Evolutionary conservation across 2,888 invertebrate species (phyloP).

Genomic region (Melanostoma scalare): DNA sequence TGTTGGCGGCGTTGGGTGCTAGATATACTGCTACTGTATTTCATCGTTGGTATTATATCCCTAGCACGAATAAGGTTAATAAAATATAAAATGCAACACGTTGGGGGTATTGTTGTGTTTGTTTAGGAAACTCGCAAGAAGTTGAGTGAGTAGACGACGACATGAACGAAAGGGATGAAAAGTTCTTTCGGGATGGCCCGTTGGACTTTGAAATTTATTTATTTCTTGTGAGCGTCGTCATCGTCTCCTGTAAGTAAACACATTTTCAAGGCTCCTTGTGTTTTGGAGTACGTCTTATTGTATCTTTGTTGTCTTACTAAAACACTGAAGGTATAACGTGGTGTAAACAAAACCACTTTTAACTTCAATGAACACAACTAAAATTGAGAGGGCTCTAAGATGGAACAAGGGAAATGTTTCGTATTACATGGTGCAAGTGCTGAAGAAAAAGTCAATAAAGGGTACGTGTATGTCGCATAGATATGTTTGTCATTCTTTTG

Average conservation of each 20-base stretch:
- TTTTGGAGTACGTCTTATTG: conserved; percentile 27
- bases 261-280: conserved; percentile 30
- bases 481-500: background rate
- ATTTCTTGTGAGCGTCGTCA: conserved; percentile 22
- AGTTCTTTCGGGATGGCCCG: conserved; percentile 12
- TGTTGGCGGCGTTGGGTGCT: background rate
- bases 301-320: conserved; percentile 4
- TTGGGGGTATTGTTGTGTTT: conserved; percentile 50
- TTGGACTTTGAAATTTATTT: conserved; percentile 33
- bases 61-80: conserved; percentile 50
- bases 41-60: conserved; percentile 2
- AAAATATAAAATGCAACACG: conserved; percentile 71
- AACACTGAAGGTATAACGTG: conserved; percentile 14
- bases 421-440: conserved; percentile 25
- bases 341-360: conserved; percentile 57
- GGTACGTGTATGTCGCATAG: background rate
- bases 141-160: background rate
- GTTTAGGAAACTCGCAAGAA: conserved; percentile 17
- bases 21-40: conserved; percentile 11
- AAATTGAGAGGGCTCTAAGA: conserved; percentile 12
- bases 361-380: conserved; percentile 17
- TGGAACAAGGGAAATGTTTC: conserved; percentile 35
- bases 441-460: background rate
- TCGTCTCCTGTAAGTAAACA: conserved; percentile 43
- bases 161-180: conserved; percentile 1